Conservation (phyloP, 2,113 vertebrate genomes). For the Ammospiza nelsoni region DNA sequence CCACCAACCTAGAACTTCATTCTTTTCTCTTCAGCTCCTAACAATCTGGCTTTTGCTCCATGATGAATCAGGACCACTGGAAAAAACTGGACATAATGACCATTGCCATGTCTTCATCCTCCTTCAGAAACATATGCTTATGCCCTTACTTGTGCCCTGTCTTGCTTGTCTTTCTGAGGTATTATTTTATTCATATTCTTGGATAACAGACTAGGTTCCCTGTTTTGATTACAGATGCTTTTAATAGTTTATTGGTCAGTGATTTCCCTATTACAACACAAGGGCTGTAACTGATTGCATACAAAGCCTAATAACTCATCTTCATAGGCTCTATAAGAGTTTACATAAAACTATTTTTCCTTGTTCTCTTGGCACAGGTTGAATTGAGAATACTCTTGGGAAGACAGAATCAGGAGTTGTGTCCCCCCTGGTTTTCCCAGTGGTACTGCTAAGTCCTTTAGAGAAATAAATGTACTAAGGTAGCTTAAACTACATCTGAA, state of each 20-base stretch:
- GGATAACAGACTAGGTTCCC: background rate
- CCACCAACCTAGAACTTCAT: background rate
- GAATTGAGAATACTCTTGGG: background rate
- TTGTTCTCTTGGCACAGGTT: background rate
- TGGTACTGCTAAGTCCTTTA: background rate
- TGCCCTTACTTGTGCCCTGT: background rate
- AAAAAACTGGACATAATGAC: background rate
- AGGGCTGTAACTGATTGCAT: background rate
- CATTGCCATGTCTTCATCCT: background rate
- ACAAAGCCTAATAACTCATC: background rate
- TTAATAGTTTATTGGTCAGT: background rate
- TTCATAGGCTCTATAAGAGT: background rate
- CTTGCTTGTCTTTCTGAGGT: background rate
- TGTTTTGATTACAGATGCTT: background rate
- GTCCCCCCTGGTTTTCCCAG: background rate
- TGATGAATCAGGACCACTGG: background rate
- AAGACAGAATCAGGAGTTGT: background rate
- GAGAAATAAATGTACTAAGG: background rate
- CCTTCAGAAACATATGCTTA: background rate
- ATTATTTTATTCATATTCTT: background rate
- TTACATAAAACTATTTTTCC: background rate
- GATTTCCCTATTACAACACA: background rate
- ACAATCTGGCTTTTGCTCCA: background rate
- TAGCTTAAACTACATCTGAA: background rate
- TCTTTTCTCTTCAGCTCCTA: background rate